Conservation (phyloP, 1,140 invertebrate genomes). For the Pogonomyrmex barbatus region DNA sequence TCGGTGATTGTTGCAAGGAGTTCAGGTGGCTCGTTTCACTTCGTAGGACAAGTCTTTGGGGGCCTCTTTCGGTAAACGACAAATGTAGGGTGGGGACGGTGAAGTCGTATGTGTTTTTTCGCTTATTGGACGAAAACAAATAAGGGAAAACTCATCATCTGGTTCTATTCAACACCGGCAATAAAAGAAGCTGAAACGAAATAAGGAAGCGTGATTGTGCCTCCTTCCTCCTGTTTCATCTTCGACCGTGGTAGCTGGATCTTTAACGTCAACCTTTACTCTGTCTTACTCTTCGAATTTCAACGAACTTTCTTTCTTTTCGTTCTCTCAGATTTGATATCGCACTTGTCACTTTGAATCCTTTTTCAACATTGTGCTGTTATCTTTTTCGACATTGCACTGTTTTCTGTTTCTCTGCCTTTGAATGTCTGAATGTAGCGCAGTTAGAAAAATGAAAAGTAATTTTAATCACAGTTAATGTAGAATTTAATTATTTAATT, state of each 20-base stretch:
- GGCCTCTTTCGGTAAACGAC: slow-evolving; percentile 62
- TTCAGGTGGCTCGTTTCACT: slow-evolving; percentile 41
- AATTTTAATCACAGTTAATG: not conserved
- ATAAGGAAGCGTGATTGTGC: slow-evolving; percentile 66
- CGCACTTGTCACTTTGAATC: not conserved
- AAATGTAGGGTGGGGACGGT: not conserved
- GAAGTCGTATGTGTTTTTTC: slow-evolving; percentile 52
- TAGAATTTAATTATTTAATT: not conserved
- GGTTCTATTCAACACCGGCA: slow-evolving; percentile 61
- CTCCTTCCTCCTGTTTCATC: slow-evolving; percentile 29
- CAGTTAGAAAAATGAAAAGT: not conserved
- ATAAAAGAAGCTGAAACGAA: slow-evolving; percentile 74
- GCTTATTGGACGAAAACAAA: slow-evolving; percentile 77
- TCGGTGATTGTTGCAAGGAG: slow-evolving; percentile 61
- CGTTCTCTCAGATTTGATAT: not conserved
- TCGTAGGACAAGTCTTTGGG: slow-evolving; percentile 48
- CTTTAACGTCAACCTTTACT: slow-evolving; percentile 25
- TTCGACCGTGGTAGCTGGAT: slow-evolving; percentile 6
- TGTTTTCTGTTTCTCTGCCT: not conserved
- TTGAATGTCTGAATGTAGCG: not conserved
- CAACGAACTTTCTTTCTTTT: slow-evolving; percentile 7
- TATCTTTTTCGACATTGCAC: not conserved
- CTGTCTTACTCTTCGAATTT: slow-evolving; percentile 25
- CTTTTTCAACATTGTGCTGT: not conserved
- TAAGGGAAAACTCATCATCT: slow-evolving; percentile 78